Conservation (phyloP, 2,797 vertebrate genomes). For the Malacoctenus gilli region DNA sequence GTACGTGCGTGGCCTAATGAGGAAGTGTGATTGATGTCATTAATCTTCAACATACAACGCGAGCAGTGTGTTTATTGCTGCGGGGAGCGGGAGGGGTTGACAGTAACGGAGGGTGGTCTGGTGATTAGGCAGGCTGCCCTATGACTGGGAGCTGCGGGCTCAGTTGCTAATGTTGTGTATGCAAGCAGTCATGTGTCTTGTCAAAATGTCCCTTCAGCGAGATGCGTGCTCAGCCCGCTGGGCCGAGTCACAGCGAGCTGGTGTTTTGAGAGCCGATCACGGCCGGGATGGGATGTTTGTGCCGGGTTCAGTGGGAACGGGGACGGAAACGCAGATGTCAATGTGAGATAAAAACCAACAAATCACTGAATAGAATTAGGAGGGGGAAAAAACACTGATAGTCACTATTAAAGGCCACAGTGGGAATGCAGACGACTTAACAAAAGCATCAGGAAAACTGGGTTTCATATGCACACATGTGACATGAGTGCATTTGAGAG, state of each 20-base stretch:
- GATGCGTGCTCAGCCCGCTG: not conserved
- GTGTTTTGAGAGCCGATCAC: not conserved
- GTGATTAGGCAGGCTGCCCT: constrained; percentile 21
- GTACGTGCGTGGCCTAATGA: constrained; percentile 34
- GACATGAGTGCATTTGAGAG: no score
- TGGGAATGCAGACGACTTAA: no score
- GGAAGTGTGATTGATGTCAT: constrained; percentile 51
- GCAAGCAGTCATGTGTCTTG: constrained; percentile 1
- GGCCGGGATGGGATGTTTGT: not conserved
- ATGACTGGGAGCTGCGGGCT: constrained; percentile 12
- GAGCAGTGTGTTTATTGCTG: constrained; percentile 33
- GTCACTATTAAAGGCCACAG: no score
- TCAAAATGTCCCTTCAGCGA: constrained; percentile 23
- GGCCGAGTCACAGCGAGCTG: not conserved
- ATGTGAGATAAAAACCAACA: no score
- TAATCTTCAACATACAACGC: constrained; percentile 40
- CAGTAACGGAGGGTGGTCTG: constrained; percentile 29
- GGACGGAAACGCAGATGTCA: no score
- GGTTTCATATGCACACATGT: no score
- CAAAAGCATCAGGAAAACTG: no score
- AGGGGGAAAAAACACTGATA: no score
- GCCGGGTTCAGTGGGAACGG: no score
- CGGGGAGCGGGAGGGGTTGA: constrained; percentile 17
- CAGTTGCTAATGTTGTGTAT: not conserved
- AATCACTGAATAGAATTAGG: no score